phyloP scores from a whole-genome alignment of 2,113 vertebrate species.

The Paramisgurnus dabryanus region DNA sequence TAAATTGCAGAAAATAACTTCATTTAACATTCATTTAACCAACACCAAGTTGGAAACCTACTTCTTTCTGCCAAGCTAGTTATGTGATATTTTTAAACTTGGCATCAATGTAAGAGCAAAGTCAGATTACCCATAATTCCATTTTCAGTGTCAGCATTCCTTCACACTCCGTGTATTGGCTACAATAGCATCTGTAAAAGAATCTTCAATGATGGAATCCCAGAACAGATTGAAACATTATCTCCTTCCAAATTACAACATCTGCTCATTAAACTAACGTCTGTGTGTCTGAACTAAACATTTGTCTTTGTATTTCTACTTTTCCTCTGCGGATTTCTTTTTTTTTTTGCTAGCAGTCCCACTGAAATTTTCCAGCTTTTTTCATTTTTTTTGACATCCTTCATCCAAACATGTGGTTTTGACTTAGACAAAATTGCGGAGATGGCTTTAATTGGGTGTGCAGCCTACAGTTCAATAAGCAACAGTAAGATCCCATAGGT shows the following conservation, averaged over 20 bases:
- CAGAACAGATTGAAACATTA: slow-evolving; percentile 54
- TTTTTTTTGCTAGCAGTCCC: neutral
- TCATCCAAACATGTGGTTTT: slow-evolving; percentile 15
- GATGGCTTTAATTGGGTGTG: neutral
- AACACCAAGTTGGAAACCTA: no score
- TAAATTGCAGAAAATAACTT: no score
- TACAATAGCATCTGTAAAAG: slow-evolving; percentile 18
- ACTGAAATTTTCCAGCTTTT: slow-evolving; percentile 5
- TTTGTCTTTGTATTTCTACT: slow-evolving; percentile 9
- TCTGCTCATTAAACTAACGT: slow-evolving; percentile 56
- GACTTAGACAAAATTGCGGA: neutral
- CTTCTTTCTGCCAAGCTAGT: neutral
- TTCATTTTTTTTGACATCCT: neutral
- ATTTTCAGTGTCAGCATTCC: neutral
- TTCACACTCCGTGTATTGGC: neutral
- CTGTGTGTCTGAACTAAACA: slow-evolving; percentile 48
- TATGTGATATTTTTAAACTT: neutral
- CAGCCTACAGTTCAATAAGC: slow-evolving; percentile 4
- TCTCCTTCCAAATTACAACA: slow-evolving; percentile 48
- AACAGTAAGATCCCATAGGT: slow-evolving; percentile 5
- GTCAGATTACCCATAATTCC: neutral
- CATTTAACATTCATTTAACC: no score
- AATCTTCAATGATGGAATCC: slow-evolving; percentile 30
- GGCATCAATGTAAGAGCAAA: neutral
- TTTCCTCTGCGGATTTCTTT: neutral